A percentile compares a stretch with the other conserved stretches of the same genome.
Conservation (phyloP, 2,797 vertebrate genomes). For the Macropus fuliginosus region DNA sequence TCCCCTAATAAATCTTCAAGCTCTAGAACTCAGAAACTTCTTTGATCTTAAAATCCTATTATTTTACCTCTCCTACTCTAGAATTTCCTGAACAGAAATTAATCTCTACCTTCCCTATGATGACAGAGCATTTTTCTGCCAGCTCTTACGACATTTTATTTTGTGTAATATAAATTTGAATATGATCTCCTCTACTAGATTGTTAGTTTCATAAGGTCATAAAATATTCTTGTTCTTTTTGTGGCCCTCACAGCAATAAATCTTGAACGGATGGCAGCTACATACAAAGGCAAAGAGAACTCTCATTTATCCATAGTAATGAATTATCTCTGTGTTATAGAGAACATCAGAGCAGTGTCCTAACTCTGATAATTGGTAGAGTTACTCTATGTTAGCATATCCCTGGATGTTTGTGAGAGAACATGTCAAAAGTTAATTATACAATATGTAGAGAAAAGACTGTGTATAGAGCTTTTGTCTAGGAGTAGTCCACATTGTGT, state of each 20-base stretch:
- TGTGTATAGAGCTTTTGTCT: neutral
- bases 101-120: neutral
- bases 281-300: neutral
- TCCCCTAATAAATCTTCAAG: neutral
- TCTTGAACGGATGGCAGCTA: neutral
- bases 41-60: neutral
- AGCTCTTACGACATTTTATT: neutral
- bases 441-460: neutral
- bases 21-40: neutral
- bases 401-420: neutral
- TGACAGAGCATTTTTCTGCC: neutral
- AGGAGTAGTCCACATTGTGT: neutral
- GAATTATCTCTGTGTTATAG: neutral
- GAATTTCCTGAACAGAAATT: neutral
- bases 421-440: neutral
- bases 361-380: neutral
- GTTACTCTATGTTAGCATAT: neutral
- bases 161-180: neutral
- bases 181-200: neutral
- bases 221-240: neutral
- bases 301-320: neutral
- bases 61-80: neutral
- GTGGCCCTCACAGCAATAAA: neutral
- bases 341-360: neutral
- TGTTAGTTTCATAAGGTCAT: neutral